A percentile compares a stretch with the other conserved stretches of the same genome.
Evolutionary conservation across 2,797 vertebrate species (phyloP).

Genomic region (Limosa lapponica): DNA sequence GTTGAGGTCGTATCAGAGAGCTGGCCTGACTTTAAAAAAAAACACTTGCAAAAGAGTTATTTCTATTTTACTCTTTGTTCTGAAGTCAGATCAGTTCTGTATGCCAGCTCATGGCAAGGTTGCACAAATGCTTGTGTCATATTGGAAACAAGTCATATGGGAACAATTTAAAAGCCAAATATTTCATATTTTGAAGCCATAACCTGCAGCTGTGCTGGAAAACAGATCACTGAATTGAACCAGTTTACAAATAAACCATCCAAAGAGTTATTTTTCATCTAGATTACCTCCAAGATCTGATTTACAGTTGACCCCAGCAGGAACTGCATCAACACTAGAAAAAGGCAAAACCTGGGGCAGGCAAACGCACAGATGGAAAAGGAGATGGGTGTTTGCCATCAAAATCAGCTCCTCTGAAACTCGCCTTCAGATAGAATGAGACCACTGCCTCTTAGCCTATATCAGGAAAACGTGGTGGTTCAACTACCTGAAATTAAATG

Average conservation of each 20-base stretch:
- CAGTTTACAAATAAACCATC: neutral
- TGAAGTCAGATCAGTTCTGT: neutral
- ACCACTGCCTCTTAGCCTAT: neutral
- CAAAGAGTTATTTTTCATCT: neutral
- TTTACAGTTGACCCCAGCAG: neutral
- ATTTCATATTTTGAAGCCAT: slow-evolving; percentile 1
- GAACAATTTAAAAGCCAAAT: neutral
- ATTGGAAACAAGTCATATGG: neutral
- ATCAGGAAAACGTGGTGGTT: neutral
- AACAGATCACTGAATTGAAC: neutral
- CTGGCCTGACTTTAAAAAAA: neutral
- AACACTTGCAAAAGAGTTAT: neutral
- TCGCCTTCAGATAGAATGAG: neutral
- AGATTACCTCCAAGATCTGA: neutral
- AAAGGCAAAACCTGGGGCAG: neutral
- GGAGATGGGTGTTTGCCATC: neutral
- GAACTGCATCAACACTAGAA: neutral
- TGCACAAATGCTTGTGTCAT: neutral
- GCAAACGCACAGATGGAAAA: neutral
- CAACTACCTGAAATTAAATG: neutral
- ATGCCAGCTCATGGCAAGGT: neutral
- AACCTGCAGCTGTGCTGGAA: neutral
- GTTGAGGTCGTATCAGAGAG: neutral
- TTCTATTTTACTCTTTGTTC: neutral
- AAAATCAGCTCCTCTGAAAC: neutral